Evolutionary conservation across 2,888 invertebrate species (phyloP).

Genomic region (Thymelicus acteon): DNA sequence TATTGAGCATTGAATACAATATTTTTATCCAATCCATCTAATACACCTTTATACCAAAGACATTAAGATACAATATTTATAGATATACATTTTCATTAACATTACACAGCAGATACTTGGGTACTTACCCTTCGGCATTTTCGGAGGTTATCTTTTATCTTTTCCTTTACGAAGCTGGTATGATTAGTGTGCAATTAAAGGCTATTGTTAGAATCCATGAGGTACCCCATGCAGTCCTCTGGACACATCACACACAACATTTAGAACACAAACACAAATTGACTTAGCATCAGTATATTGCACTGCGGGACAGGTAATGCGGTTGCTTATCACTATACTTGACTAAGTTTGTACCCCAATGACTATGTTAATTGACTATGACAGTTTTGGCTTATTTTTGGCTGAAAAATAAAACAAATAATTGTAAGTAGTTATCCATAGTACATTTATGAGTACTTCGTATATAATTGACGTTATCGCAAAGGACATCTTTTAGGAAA

Average conservation of each 20-base stretch:
- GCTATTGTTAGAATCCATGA: conserved; percentile 52
- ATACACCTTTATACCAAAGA: no score
- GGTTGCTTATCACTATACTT: conserved; percentile 43
- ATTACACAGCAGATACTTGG: not conserved
- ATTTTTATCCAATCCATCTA: no score
- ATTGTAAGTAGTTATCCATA: not conserved
- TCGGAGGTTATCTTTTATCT: conserved; percentile 51
- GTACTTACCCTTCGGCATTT: conserved; percentile 74
- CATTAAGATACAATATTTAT: no score
- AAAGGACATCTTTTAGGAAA: not conserved
- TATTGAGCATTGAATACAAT: no score
- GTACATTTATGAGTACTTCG: conserved; percentile 30
- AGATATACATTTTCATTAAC: not conserved
- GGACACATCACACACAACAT: conserved; percentile 62
- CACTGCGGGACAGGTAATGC: conserved; percentile 28
- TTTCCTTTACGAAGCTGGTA: conserved; percentile 54
- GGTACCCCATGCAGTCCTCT: conserved; percentile 59
- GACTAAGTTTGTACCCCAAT: conserved; percentile 48
- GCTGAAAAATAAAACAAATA: conserved; percentile 52
- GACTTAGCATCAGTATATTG: conserved; percentile 48
- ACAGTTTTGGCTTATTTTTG: conserved; percentile 61
- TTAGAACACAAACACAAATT: conserved; percentile 49
- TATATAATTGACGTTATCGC: conserved; percentile 47
- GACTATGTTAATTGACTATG: conserved; percentile 49
- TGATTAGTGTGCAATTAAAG: conserved; percentile 59